Conservation (phyloP, 2,888 invertebrate genomes). For the Rhimphoctona megacephalus region DNA sequence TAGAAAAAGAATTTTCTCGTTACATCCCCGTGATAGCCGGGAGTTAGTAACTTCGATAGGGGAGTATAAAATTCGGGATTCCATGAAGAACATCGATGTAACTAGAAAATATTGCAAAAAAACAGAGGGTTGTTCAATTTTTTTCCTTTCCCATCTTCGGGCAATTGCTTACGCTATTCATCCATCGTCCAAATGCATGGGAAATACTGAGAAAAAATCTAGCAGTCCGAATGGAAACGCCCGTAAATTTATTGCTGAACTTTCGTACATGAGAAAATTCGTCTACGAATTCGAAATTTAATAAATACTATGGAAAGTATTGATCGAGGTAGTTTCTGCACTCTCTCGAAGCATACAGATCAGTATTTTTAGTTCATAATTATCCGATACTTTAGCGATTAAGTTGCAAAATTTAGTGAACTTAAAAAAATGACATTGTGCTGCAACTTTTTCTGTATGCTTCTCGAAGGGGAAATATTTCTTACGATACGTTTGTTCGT, state of each 20-base stretch:
- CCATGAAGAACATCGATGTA: neutral
- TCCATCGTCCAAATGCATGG: neutral
- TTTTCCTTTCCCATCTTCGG: neutral
- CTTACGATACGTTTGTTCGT: neutral
- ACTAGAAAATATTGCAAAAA: neutral
- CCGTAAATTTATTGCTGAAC: constrained; percentile 6
- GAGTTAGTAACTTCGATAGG: neutral
- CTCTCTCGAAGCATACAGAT: neutral
- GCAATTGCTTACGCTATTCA: neutral
- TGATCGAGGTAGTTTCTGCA: neutral
- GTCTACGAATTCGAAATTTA: neutral
- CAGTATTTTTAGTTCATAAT: neutral
- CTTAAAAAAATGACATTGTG: neutral
- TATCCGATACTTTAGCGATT: neutral
- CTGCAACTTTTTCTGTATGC: neutral
- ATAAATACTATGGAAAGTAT: neutral
- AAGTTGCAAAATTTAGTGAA: too few species aligned
- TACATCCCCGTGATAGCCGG: constrained; percentile 13
- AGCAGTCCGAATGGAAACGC: neutral
- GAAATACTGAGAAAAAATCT: neutral
- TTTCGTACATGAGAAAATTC: neutral
- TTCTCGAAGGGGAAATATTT: constrained; percentile 2
- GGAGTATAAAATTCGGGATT: neutral
- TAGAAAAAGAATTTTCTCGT: constrained; percentile 5
- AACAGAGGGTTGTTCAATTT: neutral